phyloP scores from a whole-genome alignment of 1,140 invertebrate species.

The Drosophila funebris region DNA sequence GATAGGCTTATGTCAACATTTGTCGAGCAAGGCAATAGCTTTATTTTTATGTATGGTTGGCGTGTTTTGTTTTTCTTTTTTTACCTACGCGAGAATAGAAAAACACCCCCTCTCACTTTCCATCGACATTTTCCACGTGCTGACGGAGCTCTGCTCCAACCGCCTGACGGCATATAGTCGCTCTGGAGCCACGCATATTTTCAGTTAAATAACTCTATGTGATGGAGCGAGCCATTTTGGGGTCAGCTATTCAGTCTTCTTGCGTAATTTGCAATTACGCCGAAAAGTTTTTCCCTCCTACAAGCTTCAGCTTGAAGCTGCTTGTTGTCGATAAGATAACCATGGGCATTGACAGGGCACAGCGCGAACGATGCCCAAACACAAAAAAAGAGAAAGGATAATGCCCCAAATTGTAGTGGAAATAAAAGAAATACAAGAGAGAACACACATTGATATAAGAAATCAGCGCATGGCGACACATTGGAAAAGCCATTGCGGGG shows the following conservation, averaged over 20 bases:
- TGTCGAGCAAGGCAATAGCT: not conserved
- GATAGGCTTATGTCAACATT: constrained; percentile 5
- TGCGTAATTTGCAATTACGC: constrained; percentile 73
- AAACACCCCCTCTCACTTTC: not conserved
- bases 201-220: constrained; percentile 61
- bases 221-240: constrained; percentile 7
- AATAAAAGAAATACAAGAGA: constrained; percentile 14
- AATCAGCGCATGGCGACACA: not conserved
- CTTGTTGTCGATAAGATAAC: constrained; percentile 45
- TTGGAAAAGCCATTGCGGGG: not conserved
- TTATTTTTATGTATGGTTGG: constrained; percentile 22
- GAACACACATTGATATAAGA: not conserved
- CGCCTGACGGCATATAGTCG: not conserved
- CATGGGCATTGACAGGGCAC: not conserved
- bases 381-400: constrained; percentile 23
- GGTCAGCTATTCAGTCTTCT: constrained; percentile 11
- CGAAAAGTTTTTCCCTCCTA: constrained; percentile 43
- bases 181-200: constrained; percentile 54
- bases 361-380: not conserved
- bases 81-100: constrained; percentile 16
- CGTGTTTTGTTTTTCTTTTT: constrained; percentile 22
- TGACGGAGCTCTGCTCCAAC: not conserved
- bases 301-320: constrained; percentile 30
- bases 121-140: not conserved
- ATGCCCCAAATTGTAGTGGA: constrained; percentile 12